Evolutionary conservation across 2,888 invertebrate genomes (phyloP).

Genomic region (Tenthredo amoena): DNA sequence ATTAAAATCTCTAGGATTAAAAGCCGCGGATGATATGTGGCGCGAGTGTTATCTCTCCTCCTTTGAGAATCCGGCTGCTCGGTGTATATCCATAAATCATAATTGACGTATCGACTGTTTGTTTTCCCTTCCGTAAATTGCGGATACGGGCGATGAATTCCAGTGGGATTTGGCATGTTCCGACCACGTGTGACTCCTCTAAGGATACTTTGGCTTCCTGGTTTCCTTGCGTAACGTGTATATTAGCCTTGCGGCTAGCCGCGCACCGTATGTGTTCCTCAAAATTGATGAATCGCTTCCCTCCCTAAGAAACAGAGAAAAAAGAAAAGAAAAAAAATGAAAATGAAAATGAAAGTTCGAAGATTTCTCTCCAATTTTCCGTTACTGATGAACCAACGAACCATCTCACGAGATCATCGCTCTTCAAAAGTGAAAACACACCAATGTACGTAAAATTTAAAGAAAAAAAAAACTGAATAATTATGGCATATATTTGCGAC

Average conservation of each 20-base stretch:
- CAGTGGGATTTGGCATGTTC: slow-evolving; percentile 61
- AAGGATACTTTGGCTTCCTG: slow-evolving; percentile 58
- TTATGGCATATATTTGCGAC: slow-evolving; percentile 22
- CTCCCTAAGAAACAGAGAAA: slow-evolving; percentile 3
- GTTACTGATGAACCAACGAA: slow-evolving; percentile 41
- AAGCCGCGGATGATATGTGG: not conserved
- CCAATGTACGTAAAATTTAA: not conserved
- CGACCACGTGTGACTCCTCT: slow-evolving; percentile 58
- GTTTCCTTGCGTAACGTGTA: slow-evolving; percentile 50
- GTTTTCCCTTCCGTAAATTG: slow-evolving; percentile 55
- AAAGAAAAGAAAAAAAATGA: slow-evolving; percentile 2
- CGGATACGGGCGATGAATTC: slow-evolving; percentile 55
- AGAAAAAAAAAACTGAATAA: not conserved
- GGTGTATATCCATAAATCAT: slow-evolving; percentile 50
- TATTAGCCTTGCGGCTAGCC: slow-evolving; percentile 51
- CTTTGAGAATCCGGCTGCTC: not conserved
- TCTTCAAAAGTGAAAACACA: not conserved
- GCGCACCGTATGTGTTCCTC: slow-evolving; percentile 55
- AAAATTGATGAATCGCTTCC: slow-evolving; percentile 60
- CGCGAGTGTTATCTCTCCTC: not conserved
- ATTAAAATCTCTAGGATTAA: not conserved
- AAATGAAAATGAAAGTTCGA: slow-evolving; percentile 48
- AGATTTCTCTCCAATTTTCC: slow-evolving; percentile 49
- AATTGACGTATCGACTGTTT: slow-evolving; percentile 54
- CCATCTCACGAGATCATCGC: not conserved